Conservation (phyloP, 2,113 vertebrate species). For the Onychorhynchus coronatus region DNA sequence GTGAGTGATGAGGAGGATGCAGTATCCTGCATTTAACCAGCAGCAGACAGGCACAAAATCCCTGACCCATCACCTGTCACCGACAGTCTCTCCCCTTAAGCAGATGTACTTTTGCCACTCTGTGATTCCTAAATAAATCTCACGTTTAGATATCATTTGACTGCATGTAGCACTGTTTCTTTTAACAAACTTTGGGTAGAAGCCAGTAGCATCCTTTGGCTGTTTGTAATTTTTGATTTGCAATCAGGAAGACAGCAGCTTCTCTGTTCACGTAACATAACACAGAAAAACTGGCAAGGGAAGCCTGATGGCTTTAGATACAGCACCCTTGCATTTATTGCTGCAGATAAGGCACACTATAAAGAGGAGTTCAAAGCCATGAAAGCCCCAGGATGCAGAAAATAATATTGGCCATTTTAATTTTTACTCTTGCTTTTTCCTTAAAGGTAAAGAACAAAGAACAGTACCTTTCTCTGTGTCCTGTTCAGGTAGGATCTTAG, state of each 20-base stretch:
- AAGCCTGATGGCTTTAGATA: background rate
- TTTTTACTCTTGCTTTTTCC: background rate
- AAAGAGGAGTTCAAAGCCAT: constrained; percentile 33
- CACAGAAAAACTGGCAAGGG: background rate
- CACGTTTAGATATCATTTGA: background rate
- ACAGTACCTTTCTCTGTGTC: background rate
- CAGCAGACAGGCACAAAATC: background rate
- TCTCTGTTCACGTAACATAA: background rate
- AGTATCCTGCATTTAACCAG: background rate
- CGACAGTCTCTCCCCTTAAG: background rate
- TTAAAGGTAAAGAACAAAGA: background rate
- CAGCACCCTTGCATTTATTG: constrained; percentile 4
- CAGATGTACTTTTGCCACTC: background rate
- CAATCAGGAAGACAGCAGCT: background rate
- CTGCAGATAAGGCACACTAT: background rate
- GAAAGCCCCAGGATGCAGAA: background rate
- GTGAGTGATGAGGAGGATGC: background rate
- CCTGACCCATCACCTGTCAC: background rate
- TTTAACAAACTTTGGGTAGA: background rate
- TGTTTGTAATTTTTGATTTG: background rate
- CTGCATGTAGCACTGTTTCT: background rate
- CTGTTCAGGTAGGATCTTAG: background rate
- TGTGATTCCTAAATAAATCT: background rate
- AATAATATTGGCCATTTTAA: background rate
- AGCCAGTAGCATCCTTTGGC: background rate